phyloP scores from a whole-genome alignment of 1,140 invertebrate genomes.

The Drosophila kurseongensis region DNA sequence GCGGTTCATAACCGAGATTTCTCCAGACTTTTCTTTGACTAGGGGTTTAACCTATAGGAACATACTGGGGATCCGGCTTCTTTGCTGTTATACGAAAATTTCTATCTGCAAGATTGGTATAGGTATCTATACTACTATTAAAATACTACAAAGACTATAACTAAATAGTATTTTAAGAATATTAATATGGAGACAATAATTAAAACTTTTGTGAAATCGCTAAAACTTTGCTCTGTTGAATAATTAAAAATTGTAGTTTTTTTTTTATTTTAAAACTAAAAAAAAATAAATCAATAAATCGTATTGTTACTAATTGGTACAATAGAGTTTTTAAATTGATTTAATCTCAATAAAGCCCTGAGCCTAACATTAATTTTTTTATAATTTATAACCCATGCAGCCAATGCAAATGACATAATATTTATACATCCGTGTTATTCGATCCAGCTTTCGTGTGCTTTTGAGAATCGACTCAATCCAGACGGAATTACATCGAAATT shows the following conservation, averaged over 20 bases:
- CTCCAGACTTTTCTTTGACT: conserved; percentile 17
- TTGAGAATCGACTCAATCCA: conserved; percentile 15
- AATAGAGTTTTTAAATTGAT: too few relatives aligned
- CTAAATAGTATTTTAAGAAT: neutral
- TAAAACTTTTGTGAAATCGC: too few relatives aligned
- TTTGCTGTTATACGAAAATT: neutral
- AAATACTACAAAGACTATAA: neutral
- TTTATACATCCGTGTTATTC: conserved; percentile 38
- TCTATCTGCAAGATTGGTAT: neutral
- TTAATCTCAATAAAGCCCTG: neutral
- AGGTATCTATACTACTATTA: neutral
- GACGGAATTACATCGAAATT: conserved; percentile 23
- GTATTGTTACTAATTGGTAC: too few relatives aligned
- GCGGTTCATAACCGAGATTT: conserved; percentile 64
- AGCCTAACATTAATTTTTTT: neutral
- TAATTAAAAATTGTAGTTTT: too few relatives aligned
- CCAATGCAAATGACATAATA: conserved; percentile 20
- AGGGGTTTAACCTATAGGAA: conserved; percentile 12
- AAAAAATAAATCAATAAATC: too few relatives aligned
- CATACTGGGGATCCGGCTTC: conserved; percentile 17
- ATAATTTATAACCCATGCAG: too few relatives aligned
- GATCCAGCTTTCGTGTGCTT: conserved; percentile 10
- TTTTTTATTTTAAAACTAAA: too few relatives aligned
- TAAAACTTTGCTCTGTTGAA: too few relatives aligned
- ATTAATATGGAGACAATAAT: too few relatives aligned